Evolutionary conservation across 64 coral and sea anemone genomes (phyloP).

Genomic region (Platygyra sinensis): DNA sequence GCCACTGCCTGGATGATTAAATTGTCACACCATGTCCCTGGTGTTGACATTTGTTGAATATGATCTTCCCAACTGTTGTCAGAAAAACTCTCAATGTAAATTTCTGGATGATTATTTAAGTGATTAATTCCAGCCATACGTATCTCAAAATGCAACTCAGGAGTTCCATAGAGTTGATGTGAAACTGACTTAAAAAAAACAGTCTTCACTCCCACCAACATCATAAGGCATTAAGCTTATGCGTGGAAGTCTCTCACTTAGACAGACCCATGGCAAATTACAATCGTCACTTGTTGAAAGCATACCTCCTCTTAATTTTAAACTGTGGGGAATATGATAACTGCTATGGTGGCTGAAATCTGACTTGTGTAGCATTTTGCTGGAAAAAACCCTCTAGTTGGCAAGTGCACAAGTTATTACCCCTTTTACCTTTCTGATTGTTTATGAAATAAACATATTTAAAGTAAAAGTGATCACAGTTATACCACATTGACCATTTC

Average conservation of each 20-base stretch:
- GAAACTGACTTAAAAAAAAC: constrained; percentile 23
- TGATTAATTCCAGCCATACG: constrained; percentile 25
- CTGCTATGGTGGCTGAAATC: constrained; percentile 7
- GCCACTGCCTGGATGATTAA: constrained; percentile 40
- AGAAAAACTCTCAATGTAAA: constrained; percentile 40
- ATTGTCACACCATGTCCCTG: constrained; percentile 31
- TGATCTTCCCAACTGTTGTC: constrained; percentile 39
- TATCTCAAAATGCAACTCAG: constrained; percentile 34
- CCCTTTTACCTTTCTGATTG: not conserved
- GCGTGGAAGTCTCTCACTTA: constrained; percentile 2
- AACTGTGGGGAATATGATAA: constrained; percentile 9
- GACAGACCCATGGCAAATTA: constrained; percentile 20
- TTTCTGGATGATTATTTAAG: constrained; percentile 50
- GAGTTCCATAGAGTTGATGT: constrained; percentile 21
- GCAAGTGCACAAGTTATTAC: not conserved
- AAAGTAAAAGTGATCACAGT: constrained; percentile 17
- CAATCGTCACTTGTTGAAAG: not conserved
- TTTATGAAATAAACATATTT: constrained; percentile 33
- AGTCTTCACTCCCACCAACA: constrained; percentile 26
- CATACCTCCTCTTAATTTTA: constrained; percentile 22
- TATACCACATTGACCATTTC: constrained; percentile 17
- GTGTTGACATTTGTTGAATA: constrained; percentile 48
- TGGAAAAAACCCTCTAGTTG: not conserved
- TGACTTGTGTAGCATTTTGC: not conserved
- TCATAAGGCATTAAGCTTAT: constrained; percentile 13